These are phyloP conservation scores for Tympanuchus pallidicinctus DNA, from an alignment of 2,113 vertebrate genomes.

Conservation along the genomic window DNA sequence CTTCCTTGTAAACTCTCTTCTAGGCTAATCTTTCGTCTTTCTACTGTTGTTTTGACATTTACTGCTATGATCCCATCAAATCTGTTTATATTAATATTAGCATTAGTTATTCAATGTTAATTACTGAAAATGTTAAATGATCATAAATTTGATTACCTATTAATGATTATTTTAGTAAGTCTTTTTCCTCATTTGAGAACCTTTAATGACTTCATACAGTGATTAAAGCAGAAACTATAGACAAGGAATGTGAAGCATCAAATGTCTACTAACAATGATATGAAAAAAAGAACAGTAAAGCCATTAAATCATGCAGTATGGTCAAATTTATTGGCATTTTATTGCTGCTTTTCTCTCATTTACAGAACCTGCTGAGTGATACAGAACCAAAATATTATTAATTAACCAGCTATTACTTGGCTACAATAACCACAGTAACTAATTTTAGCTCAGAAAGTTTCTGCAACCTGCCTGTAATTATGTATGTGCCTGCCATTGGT, in stretches of 20 bases:
- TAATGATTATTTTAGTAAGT: background rate
- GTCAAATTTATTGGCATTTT: background rate
- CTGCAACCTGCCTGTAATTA: background rate
- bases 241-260: background rate
- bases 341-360: background rate
- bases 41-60: background rate
- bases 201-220: background rate
- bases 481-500: background rate
- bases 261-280: background rate
- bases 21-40: background rate
- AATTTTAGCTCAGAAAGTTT: background rate
- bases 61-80: background rate
- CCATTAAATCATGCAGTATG: background rate
- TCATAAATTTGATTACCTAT: background rate
- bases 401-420: constrained; percentile 33
- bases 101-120: background rate
- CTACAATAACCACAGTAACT: background rate
- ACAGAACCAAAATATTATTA: background rate
- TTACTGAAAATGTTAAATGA: background rate
- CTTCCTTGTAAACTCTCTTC: background rate
- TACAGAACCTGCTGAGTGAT: background rate
- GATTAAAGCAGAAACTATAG: background rate
- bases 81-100: background rate
- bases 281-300: fast-evolving
- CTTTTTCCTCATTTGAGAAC: background rate